A percentile compares a stretch with the other conserved stretches of the same genome.
Evolutionary conservation across 2,888 invertebrate genomes (phyloP).

Genomic region (Tillus elongatus): DNA sequence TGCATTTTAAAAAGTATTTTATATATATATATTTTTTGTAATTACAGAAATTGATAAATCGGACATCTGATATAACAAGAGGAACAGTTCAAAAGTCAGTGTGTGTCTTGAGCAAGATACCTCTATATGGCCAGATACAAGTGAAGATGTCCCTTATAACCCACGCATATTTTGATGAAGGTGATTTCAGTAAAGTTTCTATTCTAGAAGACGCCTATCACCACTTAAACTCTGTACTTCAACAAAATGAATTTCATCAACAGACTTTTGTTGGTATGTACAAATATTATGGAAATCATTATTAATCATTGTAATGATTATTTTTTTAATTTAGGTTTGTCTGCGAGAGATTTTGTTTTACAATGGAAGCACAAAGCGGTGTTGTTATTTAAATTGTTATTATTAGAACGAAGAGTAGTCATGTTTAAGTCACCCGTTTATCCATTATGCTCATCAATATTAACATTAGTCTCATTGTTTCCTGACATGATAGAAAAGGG

Average conservation of each 20-base stretch:
- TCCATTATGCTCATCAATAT: constrained; percentile 73
- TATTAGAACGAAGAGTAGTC: constrained; percentile 81
- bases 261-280: constrained; percentile 61
- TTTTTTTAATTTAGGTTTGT: constrained; percentile 74
- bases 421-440: constrained; percentile 91
- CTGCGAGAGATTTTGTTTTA: constrained; percentile 69
- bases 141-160: constrained; percentile 94
- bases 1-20: constrained; percentile 8
- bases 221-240: constrained; percentile 80
- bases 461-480: constrained; percentile 82
- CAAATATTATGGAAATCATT: too few species aligned
- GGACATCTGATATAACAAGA: constrained; percentile 90
- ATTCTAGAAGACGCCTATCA: constrained; percentile 85
- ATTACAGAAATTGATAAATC: constrained; percentile 77
- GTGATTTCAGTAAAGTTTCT: constrained; percentile 81
- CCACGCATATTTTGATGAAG: constrained; percentile 93
- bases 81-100: constrained; percentile 98
- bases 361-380: constrained; percentile 88
- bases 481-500: constrained; percentile 85
- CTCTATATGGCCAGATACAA: constrained; percentile 89
- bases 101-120: constrained; percentile 82
- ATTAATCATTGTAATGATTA: too few species aligned
- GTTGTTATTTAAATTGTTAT: constrained; percentile 81
- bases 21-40: constrained; percentile 10
- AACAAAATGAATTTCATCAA: constrained; percentile 48